Evolutionary conservation across 2,888 invertebrate genomes (phyloP).

Genomic region (Trissolcus brochymenae): DNA sequence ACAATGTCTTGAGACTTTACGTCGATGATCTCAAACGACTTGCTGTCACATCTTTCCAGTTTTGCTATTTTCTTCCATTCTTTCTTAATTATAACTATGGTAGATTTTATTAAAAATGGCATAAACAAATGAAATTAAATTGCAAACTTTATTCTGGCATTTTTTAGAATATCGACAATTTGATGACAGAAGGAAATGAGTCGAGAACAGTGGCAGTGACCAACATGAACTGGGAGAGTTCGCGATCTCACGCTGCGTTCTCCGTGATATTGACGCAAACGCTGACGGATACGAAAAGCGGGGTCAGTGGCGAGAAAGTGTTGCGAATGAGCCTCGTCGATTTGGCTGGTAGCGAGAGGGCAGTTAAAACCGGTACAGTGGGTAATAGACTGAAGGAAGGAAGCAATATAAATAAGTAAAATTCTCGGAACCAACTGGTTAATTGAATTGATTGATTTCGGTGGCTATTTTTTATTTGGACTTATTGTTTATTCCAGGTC

Average conservation of each 20-base stretch:
- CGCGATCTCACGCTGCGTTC: conserved; percentile 99
- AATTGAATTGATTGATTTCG: too few species aligned
- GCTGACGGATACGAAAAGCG: conserved; percentile 87
- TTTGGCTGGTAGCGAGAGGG: conserved; percentile 97
- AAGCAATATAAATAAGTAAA: conserved; percentile 98
- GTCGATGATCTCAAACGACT: conserved; percentile 97
- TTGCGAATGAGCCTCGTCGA: conserved; percentile 97
- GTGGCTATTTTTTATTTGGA: neutral
- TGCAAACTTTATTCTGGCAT: neutral
- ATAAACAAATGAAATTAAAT: too few species aligned
- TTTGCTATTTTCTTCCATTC: conserved; percentile 70
- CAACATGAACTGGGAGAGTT: conserved; percentile 99
- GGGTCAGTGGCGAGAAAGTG: conserved; percentile 97
- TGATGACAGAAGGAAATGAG: conserved; percentile 99
- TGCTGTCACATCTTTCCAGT: conserved; percentile 94
- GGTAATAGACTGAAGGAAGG: conserved; percentile 98
- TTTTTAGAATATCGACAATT: conserved; percentile 93
- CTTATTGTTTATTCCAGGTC: conserved; percentile 80
- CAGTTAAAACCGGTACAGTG: conserved; percentile 98
- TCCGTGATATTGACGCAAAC: conserved; percentile 97
- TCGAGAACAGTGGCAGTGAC: conserved; percentile 99
- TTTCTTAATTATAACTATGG: neutral
- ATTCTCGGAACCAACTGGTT: neutral
- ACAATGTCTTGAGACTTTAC: conserved; percentile 97
- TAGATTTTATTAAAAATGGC: too few species aligned